Percentiles rank a stretch among this genome's conserved stretches.
These are phyloP conservation scores for Tipula lateralis DNA, from an alignment of 2,888 invertebrate genomes.

Conservation along the genomic window DNA sequence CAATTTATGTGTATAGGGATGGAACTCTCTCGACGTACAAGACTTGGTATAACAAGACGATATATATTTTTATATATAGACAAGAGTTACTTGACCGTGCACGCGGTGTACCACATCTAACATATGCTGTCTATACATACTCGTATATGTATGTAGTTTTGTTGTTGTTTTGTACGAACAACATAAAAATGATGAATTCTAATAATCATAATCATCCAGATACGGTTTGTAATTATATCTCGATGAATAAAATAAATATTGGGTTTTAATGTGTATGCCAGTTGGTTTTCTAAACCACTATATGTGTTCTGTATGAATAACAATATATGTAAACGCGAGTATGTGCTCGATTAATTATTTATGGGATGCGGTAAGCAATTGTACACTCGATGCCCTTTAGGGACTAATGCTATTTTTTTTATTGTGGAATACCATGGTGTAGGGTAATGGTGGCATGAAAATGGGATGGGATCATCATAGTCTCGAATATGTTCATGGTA, in stretches of 20 bases:
- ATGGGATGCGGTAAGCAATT: not conserved
- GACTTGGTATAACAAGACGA: not conserved
- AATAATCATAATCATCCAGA: conserved; percentile 11
- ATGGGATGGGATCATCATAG: no score
- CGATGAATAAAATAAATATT: not conserved
- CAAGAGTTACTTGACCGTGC: not conserved
- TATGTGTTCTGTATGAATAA: not conserved
- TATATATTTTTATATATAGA: not conserved
- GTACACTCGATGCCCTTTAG: not conserved
- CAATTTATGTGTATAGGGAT: not conserved
- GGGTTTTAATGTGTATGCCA: not conserved
- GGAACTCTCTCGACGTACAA: not conserved
- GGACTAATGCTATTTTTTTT: no score
- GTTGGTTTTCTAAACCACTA: not conserved
- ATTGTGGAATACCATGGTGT: no score
- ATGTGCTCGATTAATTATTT: not conserved
- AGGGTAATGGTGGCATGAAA: no score
- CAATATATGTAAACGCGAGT: not conserved
- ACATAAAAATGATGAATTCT: not conserved
- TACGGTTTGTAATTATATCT: not conserved
- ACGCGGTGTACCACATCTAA: not conserved
- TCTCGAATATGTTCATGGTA: no score
- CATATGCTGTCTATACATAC: not conserved
- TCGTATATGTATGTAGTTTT: not conserved
- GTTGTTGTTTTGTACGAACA: no score